These are phyloP conservation scores for Hesperophylax magnus DNA, from an alignment of 1,140 invertebrate genomes.

Conservation along the genomic window DNA sequence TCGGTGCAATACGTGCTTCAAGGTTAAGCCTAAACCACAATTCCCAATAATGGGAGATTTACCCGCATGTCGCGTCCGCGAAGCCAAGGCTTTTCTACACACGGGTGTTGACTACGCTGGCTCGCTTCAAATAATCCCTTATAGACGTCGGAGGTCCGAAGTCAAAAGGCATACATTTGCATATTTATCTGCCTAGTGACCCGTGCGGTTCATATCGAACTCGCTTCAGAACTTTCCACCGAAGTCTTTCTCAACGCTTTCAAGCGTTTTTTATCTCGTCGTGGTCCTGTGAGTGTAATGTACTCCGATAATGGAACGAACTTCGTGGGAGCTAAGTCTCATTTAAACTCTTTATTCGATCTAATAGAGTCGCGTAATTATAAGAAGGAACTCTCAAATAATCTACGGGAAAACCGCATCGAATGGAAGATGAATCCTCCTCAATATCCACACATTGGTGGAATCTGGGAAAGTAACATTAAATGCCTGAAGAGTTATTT, in stretches of 20 bases:
- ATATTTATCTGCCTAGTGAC: neutral
- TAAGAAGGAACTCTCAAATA: neutral
- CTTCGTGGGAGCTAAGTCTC: neutral
- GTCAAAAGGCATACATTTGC: neutral
- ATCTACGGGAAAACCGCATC: neutral
- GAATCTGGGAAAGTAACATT: neutral
- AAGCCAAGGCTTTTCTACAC: neutral
- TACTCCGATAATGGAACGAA: neutral
- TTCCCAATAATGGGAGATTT: neutral
- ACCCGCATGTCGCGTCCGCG: neutral
- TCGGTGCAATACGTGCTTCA: too few species aligned
- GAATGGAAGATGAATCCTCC: neutral
- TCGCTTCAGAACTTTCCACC: neutral
- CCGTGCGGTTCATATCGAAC: neutral
- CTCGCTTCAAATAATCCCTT: neutral
- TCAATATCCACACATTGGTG: neutral
- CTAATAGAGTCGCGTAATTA: neutral
- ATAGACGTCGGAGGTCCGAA: neutral
- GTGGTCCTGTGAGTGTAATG: neutral
- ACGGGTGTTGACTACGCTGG: neutral
- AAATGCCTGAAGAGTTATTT: neutral
- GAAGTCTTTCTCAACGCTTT: neutral
- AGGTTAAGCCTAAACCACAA: neutral
- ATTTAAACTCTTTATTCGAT: neutral
- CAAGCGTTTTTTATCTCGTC: neutral